phyloP scores from a whole-genome alignment of 2,113 vertebrate species.

The Entosphenus tridentatus region DNA sequence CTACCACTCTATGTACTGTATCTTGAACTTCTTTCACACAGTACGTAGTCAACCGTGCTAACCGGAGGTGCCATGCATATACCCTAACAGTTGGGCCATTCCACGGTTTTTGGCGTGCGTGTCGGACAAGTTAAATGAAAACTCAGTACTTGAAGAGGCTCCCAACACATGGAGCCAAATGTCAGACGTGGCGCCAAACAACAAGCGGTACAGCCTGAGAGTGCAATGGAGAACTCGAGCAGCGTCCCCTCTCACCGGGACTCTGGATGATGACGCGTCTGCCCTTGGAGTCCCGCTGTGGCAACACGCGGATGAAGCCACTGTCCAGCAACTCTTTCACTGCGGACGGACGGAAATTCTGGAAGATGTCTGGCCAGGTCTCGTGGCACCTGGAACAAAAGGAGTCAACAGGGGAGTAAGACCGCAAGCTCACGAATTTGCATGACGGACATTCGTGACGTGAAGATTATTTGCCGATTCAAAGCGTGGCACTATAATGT shows the following conservation, averaged over 20 bases:
- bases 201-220: no score
- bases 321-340: conserved; percentile 60
- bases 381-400: no score
- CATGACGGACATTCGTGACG: no score
- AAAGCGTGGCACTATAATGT: no score
- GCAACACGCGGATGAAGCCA: conserved; percentile 79
- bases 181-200: no score
- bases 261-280: conserved; percentile 65
- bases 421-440: no score
- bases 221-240: not conserved
- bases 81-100: not conserved
- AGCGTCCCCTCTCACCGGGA: conserved; percentile 31
- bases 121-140: not conserved
- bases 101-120: not conserved
- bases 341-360: conserved; percentile 55
- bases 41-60: no score
- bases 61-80: no score
- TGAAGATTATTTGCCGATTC: no score
- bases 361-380: conserved; percentile 73
- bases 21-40: no score
- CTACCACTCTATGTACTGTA: no score
- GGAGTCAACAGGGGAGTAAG: no score
- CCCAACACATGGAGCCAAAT: not conserved
- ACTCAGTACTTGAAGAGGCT: not conserved
- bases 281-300: conserved; percentile 46